These are phyloP conservation scores for Willowsia nigromaculata DNA, from an alignment of 2,888 invertebrate genomes.

Conservation along the genomic window DNA sequence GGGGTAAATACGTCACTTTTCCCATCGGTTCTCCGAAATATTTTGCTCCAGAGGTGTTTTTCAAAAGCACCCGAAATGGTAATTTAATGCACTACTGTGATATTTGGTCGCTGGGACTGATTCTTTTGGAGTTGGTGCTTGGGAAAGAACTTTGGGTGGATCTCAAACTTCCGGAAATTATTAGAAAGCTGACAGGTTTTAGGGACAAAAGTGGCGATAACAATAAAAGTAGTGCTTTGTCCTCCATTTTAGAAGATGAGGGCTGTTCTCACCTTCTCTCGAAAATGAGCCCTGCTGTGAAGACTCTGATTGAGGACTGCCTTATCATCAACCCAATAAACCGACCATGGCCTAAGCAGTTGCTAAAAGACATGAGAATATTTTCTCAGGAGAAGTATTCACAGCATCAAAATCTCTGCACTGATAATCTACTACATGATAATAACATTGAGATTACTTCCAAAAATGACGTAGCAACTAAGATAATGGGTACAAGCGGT, in stretches of 20 bases:
- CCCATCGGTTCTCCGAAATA: constrained; percentile 89
- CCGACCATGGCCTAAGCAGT: constrained; percentile 74
- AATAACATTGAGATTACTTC: constrained; percentile 44
- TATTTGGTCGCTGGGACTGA: constrained; percentile 96
- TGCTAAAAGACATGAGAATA: constrained; percentile 74
- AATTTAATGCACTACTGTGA: constrained; percentile 83
- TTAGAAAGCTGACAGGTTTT: constrained; percentile 88
- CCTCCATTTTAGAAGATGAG: constrained; percentile 89
- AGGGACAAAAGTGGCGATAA: constrained; percentile 83
- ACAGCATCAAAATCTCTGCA: background rate
- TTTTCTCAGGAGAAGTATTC: constrained; percentile 49
- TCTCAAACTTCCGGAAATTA: constrained; percentile 87
- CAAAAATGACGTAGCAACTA: background rate
- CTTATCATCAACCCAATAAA: constrained; percentile 73
- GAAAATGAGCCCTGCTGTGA: constrained; percentile 72
- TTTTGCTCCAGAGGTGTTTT: constrained; percentile 90
- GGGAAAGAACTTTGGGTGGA: constrained; percentile 87
- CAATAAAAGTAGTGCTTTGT: constrained; percentile 80
- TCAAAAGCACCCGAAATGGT: constrained; percentile 83
- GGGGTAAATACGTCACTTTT: constrained; percentile 92
- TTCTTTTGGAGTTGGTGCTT: constrained; percentile 89
- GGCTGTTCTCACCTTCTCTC: constrained; percentile 85
- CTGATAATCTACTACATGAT: constrained; percentile 18
- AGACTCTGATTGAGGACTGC: constrained; percentile 75
- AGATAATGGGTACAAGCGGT: background rate